phyloP scores from a whole-genome alignment of 2,797 vertebrate species.

The Melopsittacus undulatus region DNA sequence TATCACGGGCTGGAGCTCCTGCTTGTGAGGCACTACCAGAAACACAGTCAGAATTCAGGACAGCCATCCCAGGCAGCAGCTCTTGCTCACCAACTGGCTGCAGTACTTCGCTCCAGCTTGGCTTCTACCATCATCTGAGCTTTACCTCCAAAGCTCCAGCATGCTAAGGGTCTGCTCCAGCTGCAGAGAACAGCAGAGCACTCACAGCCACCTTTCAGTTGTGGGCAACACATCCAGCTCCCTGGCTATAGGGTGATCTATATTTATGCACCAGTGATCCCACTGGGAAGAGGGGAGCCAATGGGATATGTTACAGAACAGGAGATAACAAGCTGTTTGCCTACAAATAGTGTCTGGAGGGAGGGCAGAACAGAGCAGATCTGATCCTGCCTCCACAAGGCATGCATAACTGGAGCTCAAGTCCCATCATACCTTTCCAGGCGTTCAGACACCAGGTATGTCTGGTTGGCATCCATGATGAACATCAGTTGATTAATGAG shows the following conservation, averaged over 20 bases:
- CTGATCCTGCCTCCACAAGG: background rate
- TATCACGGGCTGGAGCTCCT: background rate
- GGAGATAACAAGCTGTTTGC: background rate
- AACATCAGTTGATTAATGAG: slow-evolving; percentile 95
- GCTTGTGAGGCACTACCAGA: background rate
- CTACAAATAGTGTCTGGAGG: accelerated
- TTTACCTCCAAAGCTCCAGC: background rate
- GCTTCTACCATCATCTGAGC: background rate
- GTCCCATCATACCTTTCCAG: slow-evolving; percentile 86
- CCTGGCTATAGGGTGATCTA: background rate
- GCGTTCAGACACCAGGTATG: slow-evolving; percentile 94
- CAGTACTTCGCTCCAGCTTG: background rate
- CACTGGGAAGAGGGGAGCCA: background rate
- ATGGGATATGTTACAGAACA: accelerated
- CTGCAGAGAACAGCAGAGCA: no score
- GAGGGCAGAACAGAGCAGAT: background rate
- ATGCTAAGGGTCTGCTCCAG: background rate
- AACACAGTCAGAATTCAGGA: background rate
- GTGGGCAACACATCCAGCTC: background rate
- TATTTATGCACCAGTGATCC: background rate
- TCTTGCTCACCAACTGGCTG: background rate
- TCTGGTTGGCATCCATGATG: slow-evolving; percentile 98
- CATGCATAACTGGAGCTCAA: background rate
- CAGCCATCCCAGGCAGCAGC: background rate
- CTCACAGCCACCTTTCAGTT: background rate